Percentiles rank a stretch among this genome's conserved stretches.
phyloP scores from a whole-genome alignment of 1,140 invertebrate genomes.

The Panagrolaimus sp. region DNA sequence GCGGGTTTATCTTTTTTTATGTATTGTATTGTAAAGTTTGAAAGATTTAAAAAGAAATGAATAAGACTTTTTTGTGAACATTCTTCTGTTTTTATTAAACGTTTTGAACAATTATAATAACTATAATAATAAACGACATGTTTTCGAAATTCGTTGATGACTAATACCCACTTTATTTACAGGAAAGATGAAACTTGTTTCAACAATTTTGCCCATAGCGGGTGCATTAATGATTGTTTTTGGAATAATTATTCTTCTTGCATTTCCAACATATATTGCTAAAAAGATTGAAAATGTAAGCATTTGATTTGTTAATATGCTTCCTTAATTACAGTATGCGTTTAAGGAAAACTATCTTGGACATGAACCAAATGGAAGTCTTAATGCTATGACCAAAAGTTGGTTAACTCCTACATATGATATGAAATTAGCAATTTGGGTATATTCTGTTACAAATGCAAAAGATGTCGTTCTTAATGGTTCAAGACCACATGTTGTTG shows the following conservation, averaged over 20 bases:
- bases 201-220: not conserved
- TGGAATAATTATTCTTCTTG: not conserved
- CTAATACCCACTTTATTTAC: too few species aligned
- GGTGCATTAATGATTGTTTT: not conserved
- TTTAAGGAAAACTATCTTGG: slow-evolving; percentile 24
- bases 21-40: too few species aligned
- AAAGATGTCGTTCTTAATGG: slow-evolving; percentile 36
- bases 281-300: slow-evolving; percentile 10
- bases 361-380: slow-evolving; percentile 26
- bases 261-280: slow-evolving; percentile 4
- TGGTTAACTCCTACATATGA: slow-evolving; percentile 39
- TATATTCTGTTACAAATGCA: slow-evolving; percentile 45
- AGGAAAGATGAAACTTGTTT: not conserved
- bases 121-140: too few species aligned
- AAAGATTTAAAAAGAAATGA: too few species aligned
- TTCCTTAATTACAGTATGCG: not conserved
- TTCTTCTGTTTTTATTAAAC: too few species aligned
- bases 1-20: too few species aligned
- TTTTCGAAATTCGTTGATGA: too few species aligned
- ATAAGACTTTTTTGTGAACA: too few species aligned
- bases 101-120: too few species aligned
- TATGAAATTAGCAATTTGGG: slow-evolving; percentile 38
- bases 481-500: slow-evolving; percentile 39
- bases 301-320: not conserved
- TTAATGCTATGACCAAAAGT: slow-evolving; percentile 34